These are phyloP conservation scores for Xestia rhomboidea DNA, from an alignment of 2,888 invertebrate species.

Conservation along the genomic window DNA sequence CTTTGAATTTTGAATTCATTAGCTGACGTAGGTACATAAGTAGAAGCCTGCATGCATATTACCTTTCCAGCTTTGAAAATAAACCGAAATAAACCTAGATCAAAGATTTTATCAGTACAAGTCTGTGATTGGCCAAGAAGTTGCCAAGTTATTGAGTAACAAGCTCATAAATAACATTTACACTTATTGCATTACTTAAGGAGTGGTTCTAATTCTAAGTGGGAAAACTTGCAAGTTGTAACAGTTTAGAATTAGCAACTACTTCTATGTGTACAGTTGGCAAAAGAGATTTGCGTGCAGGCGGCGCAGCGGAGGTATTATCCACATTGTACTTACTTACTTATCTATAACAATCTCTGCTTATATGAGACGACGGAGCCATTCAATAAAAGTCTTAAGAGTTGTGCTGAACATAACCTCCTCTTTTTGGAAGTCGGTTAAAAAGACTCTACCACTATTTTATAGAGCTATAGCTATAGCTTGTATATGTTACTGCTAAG, in stretches of 20 bases:
- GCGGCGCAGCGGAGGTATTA: neutral
- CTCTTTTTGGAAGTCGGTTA: too few relatives aligned
- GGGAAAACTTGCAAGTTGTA: constrained; percentile 31
- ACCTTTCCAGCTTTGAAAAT: constrained; percentile 1
- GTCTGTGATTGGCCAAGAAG: constrained; percentile 45
- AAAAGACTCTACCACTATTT: neutral
- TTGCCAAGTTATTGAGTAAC: constrained; percentile 42
- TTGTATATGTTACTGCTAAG: neutral
- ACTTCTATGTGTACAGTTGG: constrained; percentile 18
- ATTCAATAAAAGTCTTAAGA: neutral
- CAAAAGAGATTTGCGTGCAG: constrained; percentile 7
- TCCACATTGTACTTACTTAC: neutral
- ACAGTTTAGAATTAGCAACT: constrained; percentile 25
- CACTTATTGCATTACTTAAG: constrained; percentile 61
- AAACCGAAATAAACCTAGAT: constrained; percentile 5
- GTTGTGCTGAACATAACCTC: neutral
- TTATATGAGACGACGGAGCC: neutral
- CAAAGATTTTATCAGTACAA: constrained; percentile 21
- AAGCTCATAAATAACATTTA: constrained; percentile 55
- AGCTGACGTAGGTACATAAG: neutral
- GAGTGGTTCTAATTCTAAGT: constrained; percentile 45
- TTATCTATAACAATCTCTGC: neutral
- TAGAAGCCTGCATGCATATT: neutral
- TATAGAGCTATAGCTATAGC: too few relatives aligned
- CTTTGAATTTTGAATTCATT: neutral